Base-by-base conservation (phyloP, 2,888 invertebrate species). In the Fragum fragum region DNA sequence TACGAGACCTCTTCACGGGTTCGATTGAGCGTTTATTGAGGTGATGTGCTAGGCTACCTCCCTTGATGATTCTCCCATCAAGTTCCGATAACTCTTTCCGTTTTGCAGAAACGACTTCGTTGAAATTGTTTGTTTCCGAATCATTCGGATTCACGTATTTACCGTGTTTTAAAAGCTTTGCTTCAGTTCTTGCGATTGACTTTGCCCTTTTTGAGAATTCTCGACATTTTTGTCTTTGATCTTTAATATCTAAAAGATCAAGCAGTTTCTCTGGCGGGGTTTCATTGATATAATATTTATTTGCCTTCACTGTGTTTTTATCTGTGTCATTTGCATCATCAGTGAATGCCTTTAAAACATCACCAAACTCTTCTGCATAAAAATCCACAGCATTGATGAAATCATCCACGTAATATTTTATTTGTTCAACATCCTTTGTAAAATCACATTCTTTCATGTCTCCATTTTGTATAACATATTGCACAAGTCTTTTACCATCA, bases 401-500 rank as follows among this genome's bases (percentile, higher is more conserved):
- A 53, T 83, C 81, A 21, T 86, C 73, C 14, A 89, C 74, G 73
- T 91, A 90, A 55, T 78, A 74, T 29, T 79, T 28, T 79, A 92
- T 85, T 36, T 87, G 80, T 7, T 75, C 71, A 6, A 79, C 53
- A 29, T 90, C 82, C 29, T 82, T 66, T 0, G 88, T 83, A 77
- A 79, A 87, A 42, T 89, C 87, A 79, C 92, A 92, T 74, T 91
- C 90, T 57, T 88, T 87, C 7, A 91, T 66, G 0, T 71, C 32
- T 23, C 87, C 89, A n/a, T 88, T 86, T 53, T 91, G 88, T 39
- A 79, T 81, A 1, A 91, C 89, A 16, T 85, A 80, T 73, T 91
- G 90, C 18, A 91, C 85, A 18, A 91, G 47, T 39, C 86, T 79
- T 16, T 69, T 84, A 21, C 91, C 90, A 76, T 91, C 88, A 7